phyloP scores from a whole-genome alignment of 1,140 invertebrate species.

The Hyles euphorbiae region DNA sequence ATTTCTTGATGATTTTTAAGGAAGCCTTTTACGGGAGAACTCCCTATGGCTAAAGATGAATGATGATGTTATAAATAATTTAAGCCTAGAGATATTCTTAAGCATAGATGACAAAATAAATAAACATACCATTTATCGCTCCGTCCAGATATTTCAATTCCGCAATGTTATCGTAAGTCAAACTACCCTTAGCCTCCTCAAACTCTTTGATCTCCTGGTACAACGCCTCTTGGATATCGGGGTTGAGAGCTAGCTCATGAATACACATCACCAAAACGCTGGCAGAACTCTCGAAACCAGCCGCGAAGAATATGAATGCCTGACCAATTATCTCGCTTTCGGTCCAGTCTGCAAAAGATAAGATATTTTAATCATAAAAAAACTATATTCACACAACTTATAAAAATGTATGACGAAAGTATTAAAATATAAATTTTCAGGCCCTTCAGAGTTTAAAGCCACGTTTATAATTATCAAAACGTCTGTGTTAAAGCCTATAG shows the following conservation, averaged over 20 bases:
- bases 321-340: conserved; percentile 49
- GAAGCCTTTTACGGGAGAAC: no score
- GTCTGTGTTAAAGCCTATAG: no score
- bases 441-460: no score
- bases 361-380: no score
- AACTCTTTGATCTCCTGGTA: conserved; percentile 69
- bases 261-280: conserved; percentile 31
- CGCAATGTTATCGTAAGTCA: conserved; percentile 40
- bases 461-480: no score
- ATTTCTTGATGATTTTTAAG: no score
- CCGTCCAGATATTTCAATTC: conserved; percentile 52
- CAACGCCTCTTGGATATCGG: conserved; percentile 72
- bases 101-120: not conserved
- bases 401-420: no score
- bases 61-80: no score
- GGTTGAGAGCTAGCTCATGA: conserved; percentile 70
- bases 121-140: conserved; percentile 46
- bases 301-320: conserved; percentile 58
- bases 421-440: no score
- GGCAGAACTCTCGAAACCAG: conserved; percentile 56
- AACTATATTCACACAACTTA: no score
- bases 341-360: conserved; percentile 24
- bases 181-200: conserved; percentile 32
- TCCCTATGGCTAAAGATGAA: no score
- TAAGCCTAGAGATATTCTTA: not conserved